A percentile compares a stretch with the other conserved stretches of the same genome.
phyloP scores from a whole-genome alignment of 35 echinoderm and acorn worm species.

The Diadema setosum region DNA sequence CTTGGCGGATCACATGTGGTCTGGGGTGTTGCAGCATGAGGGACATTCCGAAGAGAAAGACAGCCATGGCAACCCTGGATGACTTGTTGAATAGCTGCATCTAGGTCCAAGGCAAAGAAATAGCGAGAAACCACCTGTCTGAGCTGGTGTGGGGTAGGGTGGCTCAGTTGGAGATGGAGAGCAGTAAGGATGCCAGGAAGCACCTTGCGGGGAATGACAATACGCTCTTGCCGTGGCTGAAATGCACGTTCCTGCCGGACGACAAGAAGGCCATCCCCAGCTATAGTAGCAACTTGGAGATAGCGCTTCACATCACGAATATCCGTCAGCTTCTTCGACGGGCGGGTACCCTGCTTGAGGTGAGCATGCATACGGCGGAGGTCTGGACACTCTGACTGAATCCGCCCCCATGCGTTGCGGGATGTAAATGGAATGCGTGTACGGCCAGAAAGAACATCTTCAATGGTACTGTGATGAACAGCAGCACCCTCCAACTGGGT shows the following conservation, averaged over 20 bases:
- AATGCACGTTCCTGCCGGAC: slow-evolving; percentile 2
- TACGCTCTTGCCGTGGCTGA: background rate
- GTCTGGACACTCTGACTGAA: slow-evolving; percentile 34
- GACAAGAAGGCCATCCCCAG: slow-evolving; percentile 48
- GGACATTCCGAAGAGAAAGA: background rate
- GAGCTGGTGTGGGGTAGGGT: slow-evolving; percentile 49
- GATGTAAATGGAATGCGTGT: slow-evolving; percentile 19
- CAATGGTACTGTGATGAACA: background rate
- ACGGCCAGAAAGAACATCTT: slow-evolving; percentile 17
- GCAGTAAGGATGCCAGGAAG: slow-evolving; percentile 12
- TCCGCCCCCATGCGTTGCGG: slow-evolving; percentile 1
- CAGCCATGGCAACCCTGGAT: slow-evolving; percentile 36
- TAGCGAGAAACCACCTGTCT: too few relatives aligned
- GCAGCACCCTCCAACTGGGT: too few relatives aligned
- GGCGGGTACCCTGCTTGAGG: slow-evolving; percentile 21
- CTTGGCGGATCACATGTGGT: background rate
- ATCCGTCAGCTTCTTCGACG: slow-evolving; percentile 25
- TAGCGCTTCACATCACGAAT: slow-evolving; percentile 23
- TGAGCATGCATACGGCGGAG: slow-evolving; percentile 26
- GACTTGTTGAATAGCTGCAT: slow-evolving; percentile 13
- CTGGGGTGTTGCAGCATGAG: too few relatives aligned
- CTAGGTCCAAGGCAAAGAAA: too few relatives aligned
- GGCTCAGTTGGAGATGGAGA: slow-evolving; percentile 16
- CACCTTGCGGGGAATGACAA: slow-evolving; percentile 1
- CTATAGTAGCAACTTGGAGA: background rate